Conservation (phyloP, 1,140 invertebrate genomes). For the Wiebesia pumilae region DNA sequence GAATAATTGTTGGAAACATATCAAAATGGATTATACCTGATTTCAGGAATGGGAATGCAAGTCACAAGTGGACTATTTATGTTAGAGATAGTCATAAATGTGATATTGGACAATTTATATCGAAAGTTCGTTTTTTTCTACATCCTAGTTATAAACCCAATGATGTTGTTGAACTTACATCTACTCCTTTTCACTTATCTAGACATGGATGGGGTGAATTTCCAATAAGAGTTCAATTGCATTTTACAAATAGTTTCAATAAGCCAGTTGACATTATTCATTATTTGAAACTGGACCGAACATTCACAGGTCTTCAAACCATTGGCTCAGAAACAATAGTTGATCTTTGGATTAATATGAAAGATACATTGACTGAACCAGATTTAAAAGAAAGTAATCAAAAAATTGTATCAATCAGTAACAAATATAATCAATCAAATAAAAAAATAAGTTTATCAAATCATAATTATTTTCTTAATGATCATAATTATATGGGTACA, state of each 20-base stretch:
- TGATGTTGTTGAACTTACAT: conserved; percentile 85
- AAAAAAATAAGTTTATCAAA: conserved; percentile 1
- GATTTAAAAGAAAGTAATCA: conserved; percentile 1
- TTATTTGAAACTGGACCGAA: conserved; percentile 87
- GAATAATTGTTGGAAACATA: conserved; percentile 86
- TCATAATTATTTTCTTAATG: conserved; percentile 24
- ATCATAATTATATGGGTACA: conserved; percentile 28
- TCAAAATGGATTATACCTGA: conserved; percentile 87
- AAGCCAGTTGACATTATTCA: conserved; percentile 89
- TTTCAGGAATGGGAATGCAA: conserved; percentile 80
- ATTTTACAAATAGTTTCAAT: conserved; percentile 84
- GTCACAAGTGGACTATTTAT: conserved; percentile 94
- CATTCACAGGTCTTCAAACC: conserved; percentile 90
- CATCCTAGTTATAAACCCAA: conserved; percentile 93
- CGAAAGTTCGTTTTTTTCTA: conserved; percentile 87
- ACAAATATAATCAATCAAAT: too few species aligned
- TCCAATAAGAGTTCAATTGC: conserved; percentile 86
- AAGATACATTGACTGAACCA: conserved; percentile 8
- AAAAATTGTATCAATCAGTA: conserved; percentile 13
- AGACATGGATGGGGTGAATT: conserved; percentile 94
- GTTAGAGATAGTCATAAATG: conserved; percentile 81
- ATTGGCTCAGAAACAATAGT: conserved; percentile 86
- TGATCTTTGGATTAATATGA: conserved; percentile 80
- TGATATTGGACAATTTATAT: conserved; percentile 80
- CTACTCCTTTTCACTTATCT: conserved; percentile 87